Conservation (phyloP, 2,888 invertebrate species). For the Xestia c-nigrum region DNA sequence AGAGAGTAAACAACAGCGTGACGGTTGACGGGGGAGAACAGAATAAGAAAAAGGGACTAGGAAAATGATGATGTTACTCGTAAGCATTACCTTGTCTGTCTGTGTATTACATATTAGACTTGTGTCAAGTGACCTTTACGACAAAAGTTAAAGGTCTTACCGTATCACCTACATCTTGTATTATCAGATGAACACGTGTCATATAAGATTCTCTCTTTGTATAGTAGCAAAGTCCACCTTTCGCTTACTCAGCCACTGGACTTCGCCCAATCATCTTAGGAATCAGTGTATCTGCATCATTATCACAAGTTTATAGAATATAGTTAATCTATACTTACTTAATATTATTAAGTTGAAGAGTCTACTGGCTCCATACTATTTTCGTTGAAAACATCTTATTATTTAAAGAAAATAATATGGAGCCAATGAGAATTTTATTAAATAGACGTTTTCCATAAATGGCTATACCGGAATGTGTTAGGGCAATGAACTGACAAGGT, state of each 20-base stretch:
- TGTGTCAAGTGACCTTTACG: neutral
- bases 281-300: neutral
- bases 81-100: neutral
- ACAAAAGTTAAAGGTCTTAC: neutral
- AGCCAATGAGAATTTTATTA: no score
- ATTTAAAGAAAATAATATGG: no score
- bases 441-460: no score
- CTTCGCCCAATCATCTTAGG: neutral
- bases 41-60: neutral
- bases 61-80: neutral
- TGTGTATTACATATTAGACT: neutral
- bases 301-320: neutral
- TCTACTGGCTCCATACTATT: no score
- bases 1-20: neutral
- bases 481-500: no score
- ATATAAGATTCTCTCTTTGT: neutral
- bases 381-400: no score
- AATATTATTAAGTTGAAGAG: no score
- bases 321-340: no score
- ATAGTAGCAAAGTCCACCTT: neutral
- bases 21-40: neutral
- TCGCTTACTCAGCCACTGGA: neutral
- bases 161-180: constrained; percentile 5
- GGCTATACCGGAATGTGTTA: no score
- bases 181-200: constrained; percentile 18